phyloP scores from a whole-genome alignment of 2,797 vertebrate genomes.

The Trematomus bernacchii region DNA sequence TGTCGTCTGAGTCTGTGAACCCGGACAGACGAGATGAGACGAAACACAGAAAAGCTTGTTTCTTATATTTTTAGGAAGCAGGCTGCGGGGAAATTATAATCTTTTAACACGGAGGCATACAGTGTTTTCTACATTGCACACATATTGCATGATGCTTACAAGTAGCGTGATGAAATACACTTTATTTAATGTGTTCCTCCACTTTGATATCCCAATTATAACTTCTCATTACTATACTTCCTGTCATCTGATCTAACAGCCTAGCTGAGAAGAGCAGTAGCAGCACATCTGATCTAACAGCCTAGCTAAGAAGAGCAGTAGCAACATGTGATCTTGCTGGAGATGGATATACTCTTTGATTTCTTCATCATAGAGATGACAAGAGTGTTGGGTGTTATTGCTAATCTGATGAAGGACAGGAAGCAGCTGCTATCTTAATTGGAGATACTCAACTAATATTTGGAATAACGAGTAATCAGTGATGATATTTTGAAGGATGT shows the following conservation, averaged over 20 bases:
- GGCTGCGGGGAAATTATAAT: slow-evolving; percentile 32
- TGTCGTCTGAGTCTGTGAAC: slow-evolving; percentile 55
- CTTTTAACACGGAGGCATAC: slow-evolving; percentile 15
- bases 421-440: no score
- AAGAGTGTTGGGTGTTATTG: not conserved
- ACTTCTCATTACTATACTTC: not conserved
- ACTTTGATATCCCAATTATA: not conserved
- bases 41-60: slow-evolving; percentile 55
- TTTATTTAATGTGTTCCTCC: no score
- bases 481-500: no score
- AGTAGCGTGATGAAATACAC: slow-evolving; percentile 17
- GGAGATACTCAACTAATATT: no score
- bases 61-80: slow-evolving; percentile 27
- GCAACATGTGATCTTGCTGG: not conserved
- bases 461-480: no score
- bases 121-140: slow-evolving; percentile 11
- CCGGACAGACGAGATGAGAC: slow-evolving; percentile 55
- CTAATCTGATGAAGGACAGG: not conserved
- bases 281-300: not conserved
- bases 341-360: not conserved
- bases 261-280: not conserved
- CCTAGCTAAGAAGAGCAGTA: not conserved
- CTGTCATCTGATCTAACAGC: not conserved
- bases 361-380: not conserved
- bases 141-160: slow-evolving; percentile 5